Evolutionary conservation across 2,113 vertebrate genomes (phyloP), one percentile per base, ranked within the genome.

Genomic region (Petromus typicus): DNA sequence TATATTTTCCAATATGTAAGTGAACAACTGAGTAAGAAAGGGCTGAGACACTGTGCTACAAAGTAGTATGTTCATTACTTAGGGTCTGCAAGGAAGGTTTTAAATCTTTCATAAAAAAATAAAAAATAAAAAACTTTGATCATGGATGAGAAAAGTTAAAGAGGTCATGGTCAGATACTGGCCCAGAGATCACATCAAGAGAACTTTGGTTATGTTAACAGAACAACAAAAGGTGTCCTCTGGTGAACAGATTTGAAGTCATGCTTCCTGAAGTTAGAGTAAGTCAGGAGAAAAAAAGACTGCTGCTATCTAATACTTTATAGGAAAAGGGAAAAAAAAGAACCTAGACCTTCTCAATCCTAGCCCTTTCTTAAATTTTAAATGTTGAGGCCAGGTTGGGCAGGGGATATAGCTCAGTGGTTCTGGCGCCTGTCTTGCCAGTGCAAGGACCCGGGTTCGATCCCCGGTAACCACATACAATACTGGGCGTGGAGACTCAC

Each of bases 221-320:
- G 56, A 57, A 57, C 3, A 57, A 57, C 20, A 17, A 16, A 57
- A 57, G 56, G 17, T 57, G 56, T 20, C 56, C 56, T 18, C 56
- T 57, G 17, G 56, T 18, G 17, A 57, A 57, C 17, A 4, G 37
- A 27, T 86, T 91, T 87, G 91, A n/a, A 94, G 14, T 94, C 54
- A 45, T 27, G 30, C 51, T 85, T 76, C 85, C n/a, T 71, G 61
- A 91, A 85, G 14, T 56, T 56, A 56, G 54, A 93, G 37, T 18
- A 83, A 59, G 25, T 80, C 0, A 81, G 37, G 27, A 85, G 34
- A 59, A 95, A 90, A 64, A 1, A 7, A 51, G 3, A 93, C 85
- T 30, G 30, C 67, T 76, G 88, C 71, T 78, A 88, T 56, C 73
- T 92, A 73, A n/a, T 20, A 89, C 43, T 63, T 87, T 61, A 86